Conservation (phyloP, 92 coral and sea anemone genomes). For the Virgularia gustaviana region DNA sequence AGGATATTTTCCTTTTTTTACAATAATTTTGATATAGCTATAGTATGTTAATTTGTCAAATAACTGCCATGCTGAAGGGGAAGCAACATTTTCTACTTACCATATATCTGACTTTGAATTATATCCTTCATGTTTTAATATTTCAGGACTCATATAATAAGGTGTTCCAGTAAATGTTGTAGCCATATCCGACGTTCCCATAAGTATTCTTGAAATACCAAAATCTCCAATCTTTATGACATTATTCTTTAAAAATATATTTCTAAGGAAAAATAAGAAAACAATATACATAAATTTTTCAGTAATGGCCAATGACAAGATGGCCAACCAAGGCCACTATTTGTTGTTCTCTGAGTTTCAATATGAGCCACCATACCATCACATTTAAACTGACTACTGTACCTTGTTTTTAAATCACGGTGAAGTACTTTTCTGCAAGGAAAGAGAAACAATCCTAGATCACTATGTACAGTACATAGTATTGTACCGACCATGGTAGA, state of each 20-base stretch:
- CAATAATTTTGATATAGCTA: neutral
- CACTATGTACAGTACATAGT: neutral
- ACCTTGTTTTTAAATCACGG: slow-evolving; percentile 93
- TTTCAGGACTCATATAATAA: slow-evolving; percentile 98
- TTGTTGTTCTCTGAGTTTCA: neutral
- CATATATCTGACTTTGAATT: slow-evolving; percentile 94
- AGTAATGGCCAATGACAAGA: neutral
- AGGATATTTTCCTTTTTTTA: neutral
- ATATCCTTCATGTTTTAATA: slow-evolving; percentile 89
- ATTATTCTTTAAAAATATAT: slow-evolving; percentile 86
- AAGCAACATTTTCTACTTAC: slow-evolving; percentile 51
- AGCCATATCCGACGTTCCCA: slow-evolving; percentile 98
- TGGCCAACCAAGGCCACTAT: neutral
- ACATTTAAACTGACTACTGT: too few relatives aligned
- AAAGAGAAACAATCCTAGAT: neutral
- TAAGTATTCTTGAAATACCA: slow-evolving; percentile 95
- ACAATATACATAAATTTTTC: neutral
- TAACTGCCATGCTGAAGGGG: neutral
- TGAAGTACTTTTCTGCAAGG: slow-evolving; percentile 69
- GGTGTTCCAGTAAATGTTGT: slow-evolving; percentile 97
- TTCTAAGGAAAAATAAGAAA: slow-evolving; percentile 41
- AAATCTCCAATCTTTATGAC: slow-evolving; percentile 92
- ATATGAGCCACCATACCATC: neutral
- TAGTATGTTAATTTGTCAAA: neutral
- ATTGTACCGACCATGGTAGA: too few relatives aligned